Evolutionary conservation across 2,797 vertebrate genomes (phyloP), one percentile per base, ranked within the genome.

Genomic region (Philypnodon macrostomus): DNA sequence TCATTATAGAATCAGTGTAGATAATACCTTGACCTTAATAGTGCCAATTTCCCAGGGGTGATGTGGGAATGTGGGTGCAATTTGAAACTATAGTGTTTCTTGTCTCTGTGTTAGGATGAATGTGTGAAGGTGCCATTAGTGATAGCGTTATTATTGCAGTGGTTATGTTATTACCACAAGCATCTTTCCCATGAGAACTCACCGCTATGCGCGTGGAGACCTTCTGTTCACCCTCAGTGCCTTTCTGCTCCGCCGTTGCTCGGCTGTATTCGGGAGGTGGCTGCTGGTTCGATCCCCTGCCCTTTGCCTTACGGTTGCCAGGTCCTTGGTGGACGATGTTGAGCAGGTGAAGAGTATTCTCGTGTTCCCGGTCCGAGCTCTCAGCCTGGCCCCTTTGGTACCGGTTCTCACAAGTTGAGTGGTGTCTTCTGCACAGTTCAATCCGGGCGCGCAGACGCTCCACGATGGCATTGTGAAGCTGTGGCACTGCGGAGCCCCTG

Each of bases 361-460:
- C 93, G 49, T 94, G 90, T 47, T 97, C 95, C 26, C 95, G 91
- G 77, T 94, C 95, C 2, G 92, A 91, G 81, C 65, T 95, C 85
- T 98, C 95, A 1, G 91, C 93, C 72, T 93, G 87, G n/a, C 93
- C 92, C 12, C 94, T 88, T 77, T 91, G 91, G 63, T 98, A 97
- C 79, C 95, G 93, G 67, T 88, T 92, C 83, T 95, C 93, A 47
- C 95, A 98, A 85, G 89, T 94, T 70, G 92, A 90, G 87, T 98
- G 96, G 83, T 98, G 96, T 67, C 93, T 87, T 67, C 96, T 88
- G 85, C 93, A 98, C 46, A 94, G 83, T 70, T 95, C 95, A 13
- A 98, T 96, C 50, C 96, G 93, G 63, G 95, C 95, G 59, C 96
- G 91, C 42, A 98, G 70, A 40, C 96, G 93, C 84, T 98, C 95